A percentile compares a stretch with the other conserved stretches of the same genome.
phyloP scores from a whole-genome alignment of 2,113 vertebrate genomes.

The Murina feae region DNA sequence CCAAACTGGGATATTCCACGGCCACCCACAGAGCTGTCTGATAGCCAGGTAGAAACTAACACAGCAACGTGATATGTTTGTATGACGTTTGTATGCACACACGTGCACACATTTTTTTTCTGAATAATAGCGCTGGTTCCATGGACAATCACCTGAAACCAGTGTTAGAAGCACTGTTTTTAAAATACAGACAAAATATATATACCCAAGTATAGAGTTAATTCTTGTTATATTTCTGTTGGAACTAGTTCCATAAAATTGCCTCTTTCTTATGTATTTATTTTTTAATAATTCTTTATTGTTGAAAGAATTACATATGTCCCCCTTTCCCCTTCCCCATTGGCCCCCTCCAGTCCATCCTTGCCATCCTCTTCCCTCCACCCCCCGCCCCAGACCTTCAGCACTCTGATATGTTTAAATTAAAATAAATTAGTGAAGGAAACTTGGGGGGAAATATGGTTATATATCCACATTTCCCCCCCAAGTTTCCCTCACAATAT shows the following conservation, averaged over 20 bases:
- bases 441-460: background rate
- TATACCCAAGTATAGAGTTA: background rate
- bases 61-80: accelerated
- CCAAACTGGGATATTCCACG: background rate
- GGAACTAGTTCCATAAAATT: background rate
- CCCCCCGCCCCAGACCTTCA: too few relatives aligned
- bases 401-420: background rate
- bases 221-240: background rate
- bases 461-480: background rate
- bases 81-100: background rate
- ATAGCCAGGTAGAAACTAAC: background rate
- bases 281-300: too few relatives aligned
- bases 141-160: background rate
- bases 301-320: too few relatives aligned
- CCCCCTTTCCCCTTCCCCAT: too few relatives aligned
- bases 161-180: background rate
- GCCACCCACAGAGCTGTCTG: background rate
- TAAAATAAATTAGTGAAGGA: background rate
- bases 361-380: too few relatives aligned
- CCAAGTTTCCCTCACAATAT: background rate
- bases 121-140: background rate
- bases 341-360: accelerated
- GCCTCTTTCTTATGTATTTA: background rate
- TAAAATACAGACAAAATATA: background rate
- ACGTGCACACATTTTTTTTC: background rate